These are phyloP conservation scores for Elgonia sp. DNA, from an alignment of 2,888 invertebrate genomes.

Conservation along the genomic window DNA sequence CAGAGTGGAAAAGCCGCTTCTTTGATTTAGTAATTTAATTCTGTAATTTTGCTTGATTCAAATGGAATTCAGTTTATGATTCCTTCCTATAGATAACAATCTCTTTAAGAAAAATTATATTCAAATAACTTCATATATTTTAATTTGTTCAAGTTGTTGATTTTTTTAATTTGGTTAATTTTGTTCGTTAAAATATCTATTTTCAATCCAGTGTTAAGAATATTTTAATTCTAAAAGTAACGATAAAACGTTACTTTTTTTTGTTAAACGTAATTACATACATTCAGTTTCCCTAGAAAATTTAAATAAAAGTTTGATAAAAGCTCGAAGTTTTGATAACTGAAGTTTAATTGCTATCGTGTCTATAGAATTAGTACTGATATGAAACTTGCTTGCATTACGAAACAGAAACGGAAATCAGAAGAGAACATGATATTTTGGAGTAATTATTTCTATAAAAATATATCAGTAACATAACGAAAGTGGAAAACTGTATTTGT, in stretches of 20 bases:
- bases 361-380: background rate
- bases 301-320: constrained; percentile 15
- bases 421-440: background rate
- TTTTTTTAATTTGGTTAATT: too few species aligned
- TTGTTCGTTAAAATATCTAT: too few species aligned
- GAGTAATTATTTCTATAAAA: background rate
- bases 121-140: too few species aligned
- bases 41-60: background rate
- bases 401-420: background rate
- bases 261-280: background rate
- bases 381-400: background rate
- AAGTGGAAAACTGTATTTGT: too few species aligned
- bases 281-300: background rate
- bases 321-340: constrained; percentile 22
- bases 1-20: constrained; percentile 48
- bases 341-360: constrained; percentile 21
- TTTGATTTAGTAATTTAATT: background rate
- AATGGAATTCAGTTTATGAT: too few species aligned
- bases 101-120: too few species aligned
- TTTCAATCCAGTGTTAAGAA: too few species aligned
- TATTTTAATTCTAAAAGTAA: too few species aligned
- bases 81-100: too few species aligned
- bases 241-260: too few species aligned
- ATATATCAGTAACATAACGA: too few species aligned
- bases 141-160: too few species aligned